A percentile compares a stretch with the other conserved stretches of the same genome.
Evolutionary conservation across 1,140 invertebrate genomes (phyloP).

Genomic region (Nylanderia fulva): DNA sequence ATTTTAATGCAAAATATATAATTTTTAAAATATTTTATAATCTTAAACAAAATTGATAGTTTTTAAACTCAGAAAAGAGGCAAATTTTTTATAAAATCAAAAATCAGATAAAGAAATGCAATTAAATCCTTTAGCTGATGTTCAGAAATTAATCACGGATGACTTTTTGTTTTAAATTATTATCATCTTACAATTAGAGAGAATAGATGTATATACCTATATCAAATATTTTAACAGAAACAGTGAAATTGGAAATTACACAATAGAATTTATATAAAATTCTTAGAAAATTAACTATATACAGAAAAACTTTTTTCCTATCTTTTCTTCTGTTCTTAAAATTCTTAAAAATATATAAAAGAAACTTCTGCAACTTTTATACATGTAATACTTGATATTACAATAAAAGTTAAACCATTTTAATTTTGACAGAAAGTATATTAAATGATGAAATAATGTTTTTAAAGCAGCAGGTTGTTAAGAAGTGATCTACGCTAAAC

Average conservation of each 20-base stretch:
- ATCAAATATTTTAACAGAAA: background rate
- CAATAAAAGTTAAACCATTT: background rate
- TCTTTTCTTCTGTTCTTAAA: background rate
- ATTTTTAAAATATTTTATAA: too few relatives aligned
- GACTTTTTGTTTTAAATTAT: background rate
- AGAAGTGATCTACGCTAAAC: constrained; percentile 6
- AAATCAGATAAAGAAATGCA: background rate
- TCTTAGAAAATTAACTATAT: background rate
- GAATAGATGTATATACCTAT: too few relatives aligned
- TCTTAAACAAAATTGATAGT: too few relatives aligned
- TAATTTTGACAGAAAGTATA: background rate
- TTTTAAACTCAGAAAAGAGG: background rate
- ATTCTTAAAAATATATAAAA: background rate
- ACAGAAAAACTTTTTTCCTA: background rate
- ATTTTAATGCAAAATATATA: too few relatives aligned
- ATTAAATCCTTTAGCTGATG: background rate
- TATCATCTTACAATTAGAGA: background rate
- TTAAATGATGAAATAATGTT: background rate
- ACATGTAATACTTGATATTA: background rate
- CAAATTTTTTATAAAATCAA: background rate
- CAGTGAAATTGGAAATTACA: background rate
- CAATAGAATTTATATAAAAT: background rate
- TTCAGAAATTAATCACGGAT: background rate
- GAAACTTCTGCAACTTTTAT: background rate
- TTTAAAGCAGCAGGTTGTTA: background rate